Evolutionary conservation across 2,888 invertebrate genomes (phyloP).

Genomic region (Malthinus flaveolus): DNA sequence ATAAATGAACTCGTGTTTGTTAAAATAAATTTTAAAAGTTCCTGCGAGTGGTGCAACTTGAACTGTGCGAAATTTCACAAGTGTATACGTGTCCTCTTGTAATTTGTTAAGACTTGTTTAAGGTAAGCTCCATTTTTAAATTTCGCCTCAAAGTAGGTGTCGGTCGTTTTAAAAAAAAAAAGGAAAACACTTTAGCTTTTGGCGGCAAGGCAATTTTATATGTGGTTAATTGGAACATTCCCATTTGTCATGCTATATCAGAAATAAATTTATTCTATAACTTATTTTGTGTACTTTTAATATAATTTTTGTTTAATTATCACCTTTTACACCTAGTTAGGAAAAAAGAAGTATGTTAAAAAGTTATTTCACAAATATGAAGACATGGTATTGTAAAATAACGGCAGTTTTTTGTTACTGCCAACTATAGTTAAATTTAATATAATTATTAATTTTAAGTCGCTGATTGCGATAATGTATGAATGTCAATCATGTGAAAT

Average conservation of each 20-base stretch:
- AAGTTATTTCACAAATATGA: slow-evolving; percentile 7
- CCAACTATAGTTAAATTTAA: slow-evolving; percentile 35
- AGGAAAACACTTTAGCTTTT: slow-evolving; percentile 16
- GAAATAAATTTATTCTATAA: slow-evolving; percentile 54
- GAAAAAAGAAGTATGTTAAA: slow-evolving; percentile 13
- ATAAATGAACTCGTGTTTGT: slow-evolving; percentile 30
- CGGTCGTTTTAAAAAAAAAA: slow-evolving; percentile 18
- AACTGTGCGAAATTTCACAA: too few relatives aligned
- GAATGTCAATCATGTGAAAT: slow-evolving; percentile 57
- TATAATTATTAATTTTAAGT: slow-evolving; percentile 38
- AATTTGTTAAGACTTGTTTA: too few relatives aligned
- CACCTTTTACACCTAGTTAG: slow-evolving; percentile 12
- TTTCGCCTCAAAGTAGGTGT: slow-evolving; percentile 1
- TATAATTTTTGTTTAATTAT: slow-evolving; percentile 24
- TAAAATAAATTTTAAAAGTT: slow-evolving; percentile 6
- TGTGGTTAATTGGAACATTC: slow-evolving; percentile 51
- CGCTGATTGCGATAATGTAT: slow-evolving; percentile 51
- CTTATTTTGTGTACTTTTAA: slow-evolving; percentile 45
- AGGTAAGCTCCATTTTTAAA: too few relatives aligned
- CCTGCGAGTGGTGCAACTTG: too few relatives aligned
- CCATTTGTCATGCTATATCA: slow-evolving; percentile 54
- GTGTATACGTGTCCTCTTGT: too few relatives aligned
- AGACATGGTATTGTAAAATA: slow-evolving; percentile 21
- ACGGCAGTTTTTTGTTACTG: slow-evolving; percentile 28
- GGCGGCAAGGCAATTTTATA: slow-evolving; percentile 17